Conservation (phyloP, 2,888 invertebrate genomes). For the Blera fallax region DNA sequence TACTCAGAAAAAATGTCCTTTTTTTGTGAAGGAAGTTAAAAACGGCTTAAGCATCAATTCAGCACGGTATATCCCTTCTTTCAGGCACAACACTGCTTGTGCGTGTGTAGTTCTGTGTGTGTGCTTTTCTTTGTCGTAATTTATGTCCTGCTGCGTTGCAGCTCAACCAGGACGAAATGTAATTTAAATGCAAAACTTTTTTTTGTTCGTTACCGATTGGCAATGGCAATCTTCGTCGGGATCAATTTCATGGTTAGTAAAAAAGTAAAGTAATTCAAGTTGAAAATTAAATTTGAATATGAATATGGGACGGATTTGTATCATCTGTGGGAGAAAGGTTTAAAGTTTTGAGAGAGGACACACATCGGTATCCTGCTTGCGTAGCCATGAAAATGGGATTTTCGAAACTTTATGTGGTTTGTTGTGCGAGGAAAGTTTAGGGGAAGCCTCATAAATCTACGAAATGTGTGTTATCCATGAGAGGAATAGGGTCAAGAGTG, state of each 20-base stretch:
- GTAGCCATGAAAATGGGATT: conserved; percentile 50
- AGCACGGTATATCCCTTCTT: not conserved
- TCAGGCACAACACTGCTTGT: conserved; percentile 2
- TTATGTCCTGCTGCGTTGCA: conserved; percentile 69
- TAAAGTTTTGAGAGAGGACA: conserved; percentile 35
- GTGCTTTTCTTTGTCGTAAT: conserved; percentile 29
- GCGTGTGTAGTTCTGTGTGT: no score
- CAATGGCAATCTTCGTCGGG: conserved; percentile 59
- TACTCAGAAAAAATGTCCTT: not conserved
- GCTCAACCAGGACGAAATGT: conserved; percentile 71
- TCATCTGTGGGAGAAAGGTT: conserved; percentile 22
- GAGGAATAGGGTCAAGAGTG: conserved; percentile 37
- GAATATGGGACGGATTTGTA: conserved; percentile 60
- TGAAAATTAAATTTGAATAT: conserved; percentile 72
- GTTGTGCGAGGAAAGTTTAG: not conserved
- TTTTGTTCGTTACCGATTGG: conserved; percentile 33
- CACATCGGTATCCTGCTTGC: conserved; percentile 11
- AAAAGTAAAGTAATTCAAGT: conserved; percentile 72
- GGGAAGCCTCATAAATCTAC: not conserved
- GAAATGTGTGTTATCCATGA: not conserved
- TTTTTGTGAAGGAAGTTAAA: conserved; percentile 37
- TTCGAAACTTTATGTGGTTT: conserved; percentile 51
- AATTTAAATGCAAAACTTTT: conserved; percentile 71
- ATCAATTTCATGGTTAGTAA: conserved; percentile 73
- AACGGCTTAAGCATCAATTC: conserved; percentile 60